Percentiles rank a stretch among this genome's conserved stretches.
Conservation (phyloP, 1,140 invertebrate species). For the Elymnias hypermnestra region DNA sequence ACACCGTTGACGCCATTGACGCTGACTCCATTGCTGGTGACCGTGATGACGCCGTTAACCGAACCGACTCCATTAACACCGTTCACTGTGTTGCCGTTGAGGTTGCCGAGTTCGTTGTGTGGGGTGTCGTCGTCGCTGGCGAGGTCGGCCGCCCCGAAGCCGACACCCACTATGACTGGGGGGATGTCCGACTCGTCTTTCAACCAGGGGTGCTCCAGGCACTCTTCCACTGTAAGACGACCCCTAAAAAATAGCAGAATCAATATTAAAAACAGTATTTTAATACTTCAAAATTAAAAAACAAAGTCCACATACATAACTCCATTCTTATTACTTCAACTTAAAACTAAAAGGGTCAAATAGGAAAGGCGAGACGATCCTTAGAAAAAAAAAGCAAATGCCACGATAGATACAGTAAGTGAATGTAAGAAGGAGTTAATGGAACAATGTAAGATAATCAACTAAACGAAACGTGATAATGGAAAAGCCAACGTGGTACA, state of each 20-base stretch:
- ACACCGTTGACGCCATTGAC: conserved; percentile 15
- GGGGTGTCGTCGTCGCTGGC: conserved; percentile 45
- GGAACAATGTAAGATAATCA: too few species aligned
- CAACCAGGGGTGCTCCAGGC: conserved; percentile 79
- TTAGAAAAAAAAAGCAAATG: too few species aligned
- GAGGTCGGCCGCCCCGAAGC: conserved; percentile 40
- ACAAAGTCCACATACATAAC: too few species aligned
- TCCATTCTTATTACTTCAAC: too few species aligned
- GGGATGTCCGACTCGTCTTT: conserved; percentile 68
- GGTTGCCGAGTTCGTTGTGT: conserved; percentile 24
- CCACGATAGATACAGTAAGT: too few species aligned
- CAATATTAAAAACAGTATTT: too few species aligned
- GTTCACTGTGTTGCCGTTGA: conserved; percentile 20
- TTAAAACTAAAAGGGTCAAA: too few species aligned
- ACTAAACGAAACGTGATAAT: too few species aligned
- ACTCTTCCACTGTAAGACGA: conserved; percentile 79
- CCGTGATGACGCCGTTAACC: conserved; percentile 16
- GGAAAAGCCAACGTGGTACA: too few species aligned
- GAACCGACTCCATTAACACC: conserved; percentile 13
- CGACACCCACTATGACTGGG: conserved; percentile 45
- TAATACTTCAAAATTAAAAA: too few species aligned
- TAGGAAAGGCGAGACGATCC: too few species aligned
- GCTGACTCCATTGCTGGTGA: conserved; percentile 12
- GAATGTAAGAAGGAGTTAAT: too few species aligned
- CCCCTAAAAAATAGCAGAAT: conserved; percentile 53